These are phyloP conservation scores for Copsychus sechellarum DNA, from an alignment of 2,113 vertebrate genomes.

Conservation along the genomic window DNA sequence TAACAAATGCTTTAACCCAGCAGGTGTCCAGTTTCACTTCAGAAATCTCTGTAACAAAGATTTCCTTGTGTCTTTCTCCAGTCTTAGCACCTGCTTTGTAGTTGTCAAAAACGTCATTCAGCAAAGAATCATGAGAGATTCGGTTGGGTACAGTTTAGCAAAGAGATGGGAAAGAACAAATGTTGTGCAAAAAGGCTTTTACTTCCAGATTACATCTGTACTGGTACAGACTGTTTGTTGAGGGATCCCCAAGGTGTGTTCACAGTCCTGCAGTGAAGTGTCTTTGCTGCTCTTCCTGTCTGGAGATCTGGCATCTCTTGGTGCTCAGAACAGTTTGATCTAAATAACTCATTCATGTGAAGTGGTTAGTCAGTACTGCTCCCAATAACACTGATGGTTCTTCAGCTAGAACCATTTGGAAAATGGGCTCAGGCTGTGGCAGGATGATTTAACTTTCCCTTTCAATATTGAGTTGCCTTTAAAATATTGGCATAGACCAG, in stretches of 20 bases:
- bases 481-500: not conserved
- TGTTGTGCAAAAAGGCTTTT: not conserved
- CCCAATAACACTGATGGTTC: too few relatives aligned
- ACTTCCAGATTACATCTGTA: not conserved
- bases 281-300: rapidly evolving
- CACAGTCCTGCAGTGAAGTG: not conserved
- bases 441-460: not conserved
- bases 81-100: not conserved
- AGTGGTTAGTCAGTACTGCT: not conserved
- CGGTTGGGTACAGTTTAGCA: not conserved
- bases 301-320: not conserved
- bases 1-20: not conserved
- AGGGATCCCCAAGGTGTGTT: not conserved
- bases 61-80: not conserved
- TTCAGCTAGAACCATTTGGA: not conserved
- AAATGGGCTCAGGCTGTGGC: not conserved
- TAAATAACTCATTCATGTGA: not conserved
- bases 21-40: not conserved
- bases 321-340: not conserved
- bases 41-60: not conserved
- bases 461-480: not conserved
- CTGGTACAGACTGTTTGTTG: not conserved
- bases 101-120: not conserved
- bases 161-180: not conserved
- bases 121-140: not conserved